Conservation (phyloP, 1,140 invertebrate genomes). For the Lordiphosa mommai region DNA sequence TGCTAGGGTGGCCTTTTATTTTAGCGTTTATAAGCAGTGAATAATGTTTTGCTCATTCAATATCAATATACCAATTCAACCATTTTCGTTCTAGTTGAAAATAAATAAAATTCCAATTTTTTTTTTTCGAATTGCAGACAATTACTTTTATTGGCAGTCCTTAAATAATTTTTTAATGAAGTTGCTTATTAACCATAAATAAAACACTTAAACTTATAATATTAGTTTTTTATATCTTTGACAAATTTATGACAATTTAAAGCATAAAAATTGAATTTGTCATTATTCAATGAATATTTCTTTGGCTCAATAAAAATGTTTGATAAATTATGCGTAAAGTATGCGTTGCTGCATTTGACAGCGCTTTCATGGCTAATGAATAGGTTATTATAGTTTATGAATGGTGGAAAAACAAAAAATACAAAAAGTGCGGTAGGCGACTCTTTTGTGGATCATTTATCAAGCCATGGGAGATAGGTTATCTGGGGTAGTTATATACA, state of each 20-base stretch:
- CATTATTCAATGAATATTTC: slow-evolving; percentile 21
- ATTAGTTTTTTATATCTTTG: neutral
- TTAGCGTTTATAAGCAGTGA: too few species aligned
- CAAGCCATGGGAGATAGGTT: slow-evolving; percentile 5
- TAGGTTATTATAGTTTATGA: slow-evolving; percentile 45
- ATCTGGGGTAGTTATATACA: neutral
- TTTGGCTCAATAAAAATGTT: slow-evolving; percentile 26
- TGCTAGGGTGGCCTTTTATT: too few species aligned
- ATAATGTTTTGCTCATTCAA: too few species aligned
- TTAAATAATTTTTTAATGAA: neutral
- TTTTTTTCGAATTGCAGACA: too few species aligned
- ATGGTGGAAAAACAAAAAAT: slow-evolving; percentile 21
- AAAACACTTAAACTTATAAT: too few species aligned
- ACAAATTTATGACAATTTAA: slow-evolving; percentile 40
- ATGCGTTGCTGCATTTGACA: slow-evolving; percentile 34
- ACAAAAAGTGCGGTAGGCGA: slow-evolving; percentile 1
- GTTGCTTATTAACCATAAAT: too few species aligned
- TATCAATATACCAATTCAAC: too few species aligned
- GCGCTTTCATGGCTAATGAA: slow-evolving; percentile 39
- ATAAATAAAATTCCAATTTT: too few species aligned
- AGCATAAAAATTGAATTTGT: slow-evolving; percentile 28
- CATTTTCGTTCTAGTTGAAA: too few species aligned
- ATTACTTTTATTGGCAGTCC: neutral
- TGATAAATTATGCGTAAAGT: slow-evolving; percentile 38
- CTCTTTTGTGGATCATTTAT: slow-evolving; percentile 16